phyloP scores from a whole-genome alignment of 2,113 vertebrate genomes.

The rat (Rattus norvegicus) region DNA sequence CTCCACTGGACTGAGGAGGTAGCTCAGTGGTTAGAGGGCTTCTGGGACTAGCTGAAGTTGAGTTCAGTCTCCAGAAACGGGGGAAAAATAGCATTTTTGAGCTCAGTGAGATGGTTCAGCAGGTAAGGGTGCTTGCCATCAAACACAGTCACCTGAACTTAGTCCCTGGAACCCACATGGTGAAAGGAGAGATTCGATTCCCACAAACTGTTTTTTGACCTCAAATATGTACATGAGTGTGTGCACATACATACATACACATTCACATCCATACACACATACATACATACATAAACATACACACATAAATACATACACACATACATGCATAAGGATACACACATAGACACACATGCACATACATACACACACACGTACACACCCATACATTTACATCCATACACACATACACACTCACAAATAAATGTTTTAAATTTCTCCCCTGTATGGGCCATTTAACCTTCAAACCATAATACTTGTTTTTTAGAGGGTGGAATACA shows the following conservation, averaged over 20 bases:
- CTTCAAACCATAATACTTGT: neutral
- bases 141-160: neutral
- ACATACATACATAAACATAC: neutral
- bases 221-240: neutral
- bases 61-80: neutral
- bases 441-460: neutral
- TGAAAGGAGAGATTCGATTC: neutral
- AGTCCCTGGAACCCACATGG: neutral
- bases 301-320: neutral
- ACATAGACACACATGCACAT: no score
- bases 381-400: no score
- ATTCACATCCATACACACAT: neutral
- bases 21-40: no score
- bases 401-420: neutral
- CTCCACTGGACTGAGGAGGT: neutral
- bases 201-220: neutral
- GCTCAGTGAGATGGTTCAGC: neutral
- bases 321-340: fast-evolving
- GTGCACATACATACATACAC: neutral
- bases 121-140: neutral
- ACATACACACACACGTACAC: no score
- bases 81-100: neutral
- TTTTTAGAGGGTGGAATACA: no score
- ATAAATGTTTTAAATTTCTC: neutral
- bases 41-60: no score